These are phyloP conservation scores for Oreochromis mossambicus DNA, from an alignment of 2,797 vertebrate genomes.

Conservation along the genomic window DNA sequence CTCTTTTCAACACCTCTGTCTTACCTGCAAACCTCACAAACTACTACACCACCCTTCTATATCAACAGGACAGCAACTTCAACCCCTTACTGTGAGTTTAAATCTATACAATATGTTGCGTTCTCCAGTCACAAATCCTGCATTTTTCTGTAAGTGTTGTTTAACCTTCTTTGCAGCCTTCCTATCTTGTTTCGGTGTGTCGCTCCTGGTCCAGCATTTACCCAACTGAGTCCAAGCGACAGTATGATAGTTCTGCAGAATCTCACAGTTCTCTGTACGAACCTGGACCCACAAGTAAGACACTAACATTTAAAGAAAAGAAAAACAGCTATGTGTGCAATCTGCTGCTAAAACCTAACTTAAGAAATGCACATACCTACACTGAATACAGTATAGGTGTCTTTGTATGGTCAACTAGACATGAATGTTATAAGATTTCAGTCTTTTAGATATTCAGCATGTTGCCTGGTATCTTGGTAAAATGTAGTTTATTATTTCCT, in stretches of 20 bases:
- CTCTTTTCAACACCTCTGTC: constrained; percentile 43
- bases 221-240: constrained; percentile 29
- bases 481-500: too few relatives aligned
- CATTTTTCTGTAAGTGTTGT: not conserved
- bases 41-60: constrained; percentile 65
- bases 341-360: not conserved
- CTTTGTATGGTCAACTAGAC: too few relatives aligned
- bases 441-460: too few relatives aligned
- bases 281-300: constrained; percentile 58
- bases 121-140: not conserved
- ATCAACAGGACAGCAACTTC: constrained; percentile 61
- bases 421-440: too few relatives aligned
- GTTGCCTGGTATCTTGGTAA: too few relatives aligned
- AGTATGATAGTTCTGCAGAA: constrained; percentile 21
- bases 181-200: constrained; percentile 51
- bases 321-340: not conserved
- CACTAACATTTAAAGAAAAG: not conserved
- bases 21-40: constrained; percentile 51
- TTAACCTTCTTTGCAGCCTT: constrained; percentile 50
- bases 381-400: too few relatives aligned
- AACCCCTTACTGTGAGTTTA: constrained; percentile 67
- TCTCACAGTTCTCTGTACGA: constrained; percentile 41
- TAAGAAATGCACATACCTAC: too few relatives aligned
- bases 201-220: constrained; percentile 58
- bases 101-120: not conserved